Percentiles rank a stretch among this genome's conserved stretches.
phyloP scores from a whole-genome alignment of 1,140 invertebrate genomes.

The Hyles vespertilio region DNA sequence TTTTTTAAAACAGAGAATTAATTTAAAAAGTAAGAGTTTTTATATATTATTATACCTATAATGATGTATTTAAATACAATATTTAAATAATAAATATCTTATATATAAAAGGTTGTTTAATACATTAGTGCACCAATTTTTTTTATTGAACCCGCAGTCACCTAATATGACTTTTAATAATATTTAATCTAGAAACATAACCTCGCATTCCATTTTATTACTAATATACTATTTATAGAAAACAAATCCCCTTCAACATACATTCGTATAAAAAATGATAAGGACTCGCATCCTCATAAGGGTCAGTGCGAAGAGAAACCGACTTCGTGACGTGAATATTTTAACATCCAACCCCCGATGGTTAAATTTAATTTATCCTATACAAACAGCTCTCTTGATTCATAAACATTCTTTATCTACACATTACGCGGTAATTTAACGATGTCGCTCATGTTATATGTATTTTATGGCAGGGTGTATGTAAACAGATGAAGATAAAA shows the following conservation, averaged over 20 bases:
- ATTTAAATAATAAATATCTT: too few relatives aligned
- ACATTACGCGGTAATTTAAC: background rate
- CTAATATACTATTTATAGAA: too few relatives aligned
- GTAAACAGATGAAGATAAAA: too few relatives aligned
- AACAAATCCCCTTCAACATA: too few relatives aligned
- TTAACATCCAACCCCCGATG: slow-evolving; percentile 15
- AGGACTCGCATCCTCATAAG: background rate
- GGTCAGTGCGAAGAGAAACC: background rate
- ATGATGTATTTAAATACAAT: too few relatives aligned
- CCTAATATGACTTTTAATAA: background rate
- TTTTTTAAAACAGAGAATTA: too few relatives aligned
- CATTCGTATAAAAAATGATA: too few relatives aligned
- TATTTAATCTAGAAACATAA: too few relatives aligned
- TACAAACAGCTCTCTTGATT: slow-evolving; percentile 17
- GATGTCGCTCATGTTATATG: background rate
- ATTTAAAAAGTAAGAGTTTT: too few relatives aligned
- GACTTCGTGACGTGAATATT: slow-evolving; percentile 26
- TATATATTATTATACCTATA: too few relatives aligned
- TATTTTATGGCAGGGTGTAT: background rate
- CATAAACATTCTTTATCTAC: slow-evolving; percentile 18
- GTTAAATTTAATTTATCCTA: slow-evolving; percentile 21
- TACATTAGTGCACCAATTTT: background rate
- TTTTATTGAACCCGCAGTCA: background rate
- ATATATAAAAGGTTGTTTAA: too few relatives aligned
- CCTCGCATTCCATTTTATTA: too few relatives aligned